A percentile compares a stretch with the other conserved stretches of the same genome.
Conservation (phyloP, 2,797 vertebrate species). For the Enteromius trimaculatus region DNA sequence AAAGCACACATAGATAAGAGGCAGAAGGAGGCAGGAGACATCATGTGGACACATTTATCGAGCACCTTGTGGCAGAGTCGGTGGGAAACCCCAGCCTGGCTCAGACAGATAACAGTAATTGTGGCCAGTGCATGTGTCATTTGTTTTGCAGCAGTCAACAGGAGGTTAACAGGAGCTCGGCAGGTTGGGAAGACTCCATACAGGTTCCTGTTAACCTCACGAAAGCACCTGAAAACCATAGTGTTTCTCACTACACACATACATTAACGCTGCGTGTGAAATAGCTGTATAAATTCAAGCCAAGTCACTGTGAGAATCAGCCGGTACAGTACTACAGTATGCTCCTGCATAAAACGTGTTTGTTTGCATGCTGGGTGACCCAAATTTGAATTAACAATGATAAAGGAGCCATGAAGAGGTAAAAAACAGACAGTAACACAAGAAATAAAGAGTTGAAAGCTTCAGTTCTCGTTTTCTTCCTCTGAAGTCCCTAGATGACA, state of each 20-base stretch:
- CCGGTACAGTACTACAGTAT: conserved; percentile 15
- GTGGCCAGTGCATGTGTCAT: not conserved
- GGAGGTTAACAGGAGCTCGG: conserved; percentile 16
- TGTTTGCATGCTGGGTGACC: conserved; percentile 67
- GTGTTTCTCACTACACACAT: not conserved
- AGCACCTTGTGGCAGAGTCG: conserved; percentile 53
- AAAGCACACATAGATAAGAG: conserved; percentile 19
- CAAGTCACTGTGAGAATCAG: not conserved
- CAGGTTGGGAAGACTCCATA: conserved; percentile 3
- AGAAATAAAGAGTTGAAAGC: conserved; percentile 58
- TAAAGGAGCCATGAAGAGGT: conserved; percentile 62
- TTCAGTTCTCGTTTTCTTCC: conserved; percentile 50
- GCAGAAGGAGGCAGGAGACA: conserved; percentile 63
- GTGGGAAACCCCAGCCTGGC: conserved; percentile 53
- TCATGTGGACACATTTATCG: conserved; percentile 68
- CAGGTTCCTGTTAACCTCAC: conserved; percentile 2
- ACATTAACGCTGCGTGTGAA: not conserved
- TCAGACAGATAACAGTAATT: conserved; percentile 66
- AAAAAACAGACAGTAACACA: conserved; percentile 49
- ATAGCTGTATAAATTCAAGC: not conserved
- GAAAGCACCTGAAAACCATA: conserved; percentile 36
- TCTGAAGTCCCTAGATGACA: conserved; percentile 61
- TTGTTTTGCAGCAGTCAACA: conserved; percentile 42
- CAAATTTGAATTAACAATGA: conserved; percentile 74
- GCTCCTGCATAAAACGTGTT: conserved; percentile 60